Evolutionary conservation across 2,888 invertebrate species (phyloP), one percentile per base, ranked within the genome.

Genomic region (Conops quadrifasciatus): DNA sequence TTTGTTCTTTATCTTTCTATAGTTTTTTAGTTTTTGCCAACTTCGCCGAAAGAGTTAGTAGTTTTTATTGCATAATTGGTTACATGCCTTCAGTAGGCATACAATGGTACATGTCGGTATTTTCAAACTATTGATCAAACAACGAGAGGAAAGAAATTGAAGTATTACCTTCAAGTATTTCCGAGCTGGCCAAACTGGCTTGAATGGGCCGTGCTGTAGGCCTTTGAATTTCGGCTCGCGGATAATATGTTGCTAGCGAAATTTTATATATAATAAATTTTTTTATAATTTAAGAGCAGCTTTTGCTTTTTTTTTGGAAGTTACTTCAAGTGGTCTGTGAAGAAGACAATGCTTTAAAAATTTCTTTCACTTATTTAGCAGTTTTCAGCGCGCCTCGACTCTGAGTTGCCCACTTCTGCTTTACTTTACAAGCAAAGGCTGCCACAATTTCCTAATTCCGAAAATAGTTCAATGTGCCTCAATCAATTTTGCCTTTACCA

Each of bases 101-200:
- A 53, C 62, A 62, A 56, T 74, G 73, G 75, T 73, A 74, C 74
- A 71, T 75, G 73, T 73, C 73, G 71, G 76, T 71, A 72, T 76
- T 74, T 75, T 70, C 47, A 53, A 72, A 75, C 74, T 83, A 83
- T 83, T 76, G 82, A 83, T 82, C 83, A 83, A 83, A 83, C 82
- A 80, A 74, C 75, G 19, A 47, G 47, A 77, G 60, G 72, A 49
- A 49, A 26, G 16, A n/a, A 19, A 26, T 15, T n/a, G 26, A 4
- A n/a, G 28, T 16, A 28, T 15, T 21, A 30, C 51, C 26, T 49
- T 49, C 65, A n/a, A 65, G 51, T 28, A 30, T 36, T 60, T 19
- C 16, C 9, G 21, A 21, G 19, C 0, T 19, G 21, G 21, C 3
- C 19, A n/a, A 60, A 43, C 26, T 60, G 9, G 53, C 0, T 53